These are phyloP conservation scores for Noctua janthe DNA, from an alignment of 2,888 invertebrate genomes.

Conservation along the genomic window DNA sequence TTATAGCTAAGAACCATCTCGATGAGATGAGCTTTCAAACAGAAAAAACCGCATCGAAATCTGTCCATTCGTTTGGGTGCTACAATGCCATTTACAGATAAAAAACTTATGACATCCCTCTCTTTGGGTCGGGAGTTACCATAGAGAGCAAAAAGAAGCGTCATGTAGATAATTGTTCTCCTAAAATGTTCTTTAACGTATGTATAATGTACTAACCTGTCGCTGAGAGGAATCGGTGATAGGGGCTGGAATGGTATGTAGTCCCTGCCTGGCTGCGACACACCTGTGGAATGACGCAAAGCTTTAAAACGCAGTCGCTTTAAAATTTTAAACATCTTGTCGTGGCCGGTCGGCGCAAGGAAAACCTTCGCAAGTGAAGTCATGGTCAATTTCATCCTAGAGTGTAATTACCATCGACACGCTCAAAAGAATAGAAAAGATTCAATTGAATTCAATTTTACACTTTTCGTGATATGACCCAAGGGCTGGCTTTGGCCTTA, in stretches of 20 bases:
- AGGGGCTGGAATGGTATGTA: conserved; percentile 75
- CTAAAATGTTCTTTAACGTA: not conserved
- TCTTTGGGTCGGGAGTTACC: not conserved
- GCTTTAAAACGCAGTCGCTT: not conserved
- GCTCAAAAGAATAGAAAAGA: not conserved
- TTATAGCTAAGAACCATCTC: not conserved
- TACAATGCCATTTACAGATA: not conserved
- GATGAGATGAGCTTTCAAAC: not conserved
- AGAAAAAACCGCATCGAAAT: not conserved
- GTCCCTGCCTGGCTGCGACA: conserved; percentile 76
- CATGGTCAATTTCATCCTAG: not conserved
- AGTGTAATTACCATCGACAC: not conserved
- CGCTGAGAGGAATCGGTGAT: conserved; percentile 80
- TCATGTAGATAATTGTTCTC: not conserved
- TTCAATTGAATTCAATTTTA: not conserved
- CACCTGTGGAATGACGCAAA: conserved; percentile 73
- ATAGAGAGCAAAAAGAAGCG: not conserved
- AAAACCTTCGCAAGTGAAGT: not conserved
- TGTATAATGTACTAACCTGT: conserved; percentile 78
- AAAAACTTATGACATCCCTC: not conserved
- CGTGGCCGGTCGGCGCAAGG: no score
- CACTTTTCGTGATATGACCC: not conserved
- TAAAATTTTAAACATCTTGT: not conserved
- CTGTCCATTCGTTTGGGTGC: not conserved
- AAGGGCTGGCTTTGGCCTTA: not conserved